These are phyloP conservation scores for Caenorhabditis uteleia DNA, from an alignment of 2,888 invertebrate genomes.

Conservation along the genomic window DNA sequence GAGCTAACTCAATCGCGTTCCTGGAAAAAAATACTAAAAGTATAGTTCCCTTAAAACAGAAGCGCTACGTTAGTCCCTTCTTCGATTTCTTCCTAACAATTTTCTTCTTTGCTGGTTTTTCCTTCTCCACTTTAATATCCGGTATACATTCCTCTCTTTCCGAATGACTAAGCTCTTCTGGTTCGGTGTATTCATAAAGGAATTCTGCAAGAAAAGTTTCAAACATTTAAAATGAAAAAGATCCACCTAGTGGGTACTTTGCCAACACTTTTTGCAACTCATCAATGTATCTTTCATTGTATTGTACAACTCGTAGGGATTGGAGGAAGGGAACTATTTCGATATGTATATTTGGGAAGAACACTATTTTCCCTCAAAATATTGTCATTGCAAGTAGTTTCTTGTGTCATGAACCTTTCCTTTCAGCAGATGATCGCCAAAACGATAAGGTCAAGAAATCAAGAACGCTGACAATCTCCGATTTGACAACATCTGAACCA, in stretches of 20 bases:
- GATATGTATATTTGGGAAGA: slow-evolving; percentile 52
- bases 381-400: neutral
- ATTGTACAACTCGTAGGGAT: slow-evolving; percentile 36
- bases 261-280: slow-evolving; percentile 25
- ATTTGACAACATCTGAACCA: slow-evolving; percentile 27
- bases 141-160: slow-evolving; percentile 16
- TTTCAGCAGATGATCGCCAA: slow-evolving; percentile 44
- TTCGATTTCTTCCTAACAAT: slow-evolving; percentile 16
- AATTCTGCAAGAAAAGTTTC: too few relatives aligned
- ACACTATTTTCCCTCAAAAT: slow-evolving; percentile 48
- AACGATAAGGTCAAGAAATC: slow-evolving; percentile 42
- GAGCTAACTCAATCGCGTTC: slow-evolving; percentile 23
- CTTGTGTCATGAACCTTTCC: slow-evolving; percentile 24
- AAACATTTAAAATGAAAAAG: neutral
- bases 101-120: slow-evolving; percentile 28
- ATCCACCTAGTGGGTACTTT: slow-evolving; percentile 41
- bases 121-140: slow-evolving; percentile 20
- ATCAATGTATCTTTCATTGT: slow-evolving; percentile 19
- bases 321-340: slow-evolving; percentile 50
- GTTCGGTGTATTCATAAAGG: slow-evolving; percentile 33
- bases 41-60: neutral
- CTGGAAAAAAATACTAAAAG: slow-evolving; percentile 2
- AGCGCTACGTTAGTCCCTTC: slow-evolving; percentile 33
- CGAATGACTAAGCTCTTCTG: slow-evolving; percentile 19
- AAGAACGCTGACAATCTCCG: slow-evolving; percentile 34